These are phyloP conservation scores for Sitophilus oryzae DNA, from an alignment of 1,140 invertebrate species.

Conservation along the genomic window DNA sequence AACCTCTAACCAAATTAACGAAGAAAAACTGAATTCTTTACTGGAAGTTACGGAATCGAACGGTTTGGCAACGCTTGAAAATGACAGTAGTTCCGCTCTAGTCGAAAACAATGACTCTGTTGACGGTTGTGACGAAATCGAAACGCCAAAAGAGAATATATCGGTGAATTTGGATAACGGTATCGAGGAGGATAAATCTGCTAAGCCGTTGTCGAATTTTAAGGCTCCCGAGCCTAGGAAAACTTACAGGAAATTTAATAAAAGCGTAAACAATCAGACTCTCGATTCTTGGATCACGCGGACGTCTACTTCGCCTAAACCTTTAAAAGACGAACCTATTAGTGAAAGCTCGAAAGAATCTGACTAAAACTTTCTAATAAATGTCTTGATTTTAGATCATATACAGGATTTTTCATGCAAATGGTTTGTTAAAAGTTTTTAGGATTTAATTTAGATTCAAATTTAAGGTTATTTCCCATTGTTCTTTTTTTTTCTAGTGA, in stretches of 20 bases:
- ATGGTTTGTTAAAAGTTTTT: no score
- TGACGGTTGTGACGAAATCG: background rate
- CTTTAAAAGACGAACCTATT: background rate
- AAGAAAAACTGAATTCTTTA: background rate
- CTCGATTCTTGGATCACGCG: slow-evolving; percentile 31
- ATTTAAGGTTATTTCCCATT: no score
- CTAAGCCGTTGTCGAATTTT: slow-evolving; percentile 10
- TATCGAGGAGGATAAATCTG: slow-evolving; percentile 8
- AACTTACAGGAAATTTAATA: slow-evolving; percentile 22
- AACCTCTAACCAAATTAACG: background rate
- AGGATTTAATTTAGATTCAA: no score
- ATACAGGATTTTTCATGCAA: background rate
- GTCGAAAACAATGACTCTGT: slow-evolving; percentile 11
- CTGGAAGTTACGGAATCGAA: background rate
- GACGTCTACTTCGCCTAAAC: slow-evolving; percentile 1
- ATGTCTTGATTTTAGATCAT: background rate
- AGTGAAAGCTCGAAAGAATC: slow-evolving; percentile 2
- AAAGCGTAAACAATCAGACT: slow-evolving; percentile 24
- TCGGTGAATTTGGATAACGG: slow-evolving; percentile 20
- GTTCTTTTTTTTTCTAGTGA: no score
- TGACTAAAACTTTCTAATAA: background rate
- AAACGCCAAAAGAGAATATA: slow-evolving; percentile 19
- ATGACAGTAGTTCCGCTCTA: background rate
- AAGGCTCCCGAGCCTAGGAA: slow-evolving; percentile 20
- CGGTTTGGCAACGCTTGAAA: background rate